Evolutionary conservation across 2,797 vertebrate species (phyloP), one percentile per base, ranked within the genome.

Genomic region (Salarias fasciatus): DNA sequence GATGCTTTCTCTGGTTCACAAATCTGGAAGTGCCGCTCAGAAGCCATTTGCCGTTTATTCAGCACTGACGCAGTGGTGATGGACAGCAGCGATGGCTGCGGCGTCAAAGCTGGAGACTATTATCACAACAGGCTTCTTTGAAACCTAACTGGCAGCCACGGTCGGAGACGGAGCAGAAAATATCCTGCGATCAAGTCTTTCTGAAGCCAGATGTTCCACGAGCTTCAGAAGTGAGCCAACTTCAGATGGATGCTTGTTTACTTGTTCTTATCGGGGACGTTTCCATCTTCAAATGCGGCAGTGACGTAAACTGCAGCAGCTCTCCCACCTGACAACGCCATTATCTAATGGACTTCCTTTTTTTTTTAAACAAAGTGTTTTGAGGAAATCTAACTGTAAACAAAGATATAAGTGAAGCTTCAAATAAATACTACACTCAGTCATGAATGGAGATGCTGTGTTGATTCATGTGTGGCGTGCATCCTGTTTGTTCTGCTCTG

Each of bases 401-500:
- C 57, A 64, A 53, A 59, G 69, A 62, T 54, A 73, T 45, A 29
- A 8, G 33, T 56, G 29, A 53, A 58, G 72, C 69, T 67, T 67
- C 75, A 67, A 85, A 87, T 77, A 84, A 72, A 63, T 33, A 40
- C 57, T 53, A 79, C 57, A 75, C 75, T 65, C 43, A 53, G 45
- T 79, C 45, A 72, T 74, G 73, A 81, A 85, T 69, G 33, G 50
- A 75, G 41, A 4, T 10, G 10, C 68, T 73, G 62, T 38, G 11
- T 75, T 75, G 49, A 59, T 70, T 77, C 63, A 69, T 59, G 47
- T 44, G 57, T 55, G 41, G 65, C n/a, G 54, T 77, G 89, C 87
- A 85, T 92, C 92, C 92, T 92, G 92, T 89, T 92, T 90, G 75
- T 77, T 81, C 72, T 72, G 50, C 73, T 69, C 44, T 5, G 45